Percentiles rank a stretch among this genome's conserved stretches.
Evolutionary conservation across 2,797 vertebrate species (phyloP).

Genomic region (Centroberyx gerrardi): DNA sequence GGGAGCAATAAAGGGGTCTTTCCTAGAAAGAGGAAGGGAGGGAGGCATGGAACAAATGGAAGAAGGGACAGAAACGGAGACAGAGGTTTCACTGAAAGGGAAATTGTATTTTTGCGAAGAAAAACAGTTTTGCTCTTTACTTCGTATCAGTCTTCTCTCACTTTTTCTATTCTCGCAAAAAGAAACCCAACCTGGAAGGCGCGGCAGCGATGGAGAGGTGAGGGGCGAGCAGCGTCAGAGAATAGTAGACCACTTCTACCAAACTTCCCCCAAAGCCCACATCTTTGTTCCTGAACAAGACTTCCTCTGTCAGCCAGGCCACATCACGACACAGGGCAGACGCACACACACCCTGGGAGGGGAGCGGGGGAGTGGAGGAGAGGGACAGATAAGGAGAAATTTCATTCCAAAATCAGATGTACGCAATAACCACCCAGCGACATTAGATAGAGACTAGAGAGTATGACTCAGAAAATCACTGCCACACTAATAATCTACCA

Average conservation of each 20-base stretch:
- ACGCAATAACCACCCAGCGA: constrained; percentile 60
- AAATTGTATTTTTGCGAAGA: constrained; percentile 45
- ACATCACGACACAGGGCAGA: constrained; percentile 89
- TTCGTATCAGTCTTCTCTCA: not conserved
- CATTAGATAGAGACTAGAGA: constrained; percentile 45
- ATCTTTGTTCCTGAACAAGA: constrained; percentile 88
- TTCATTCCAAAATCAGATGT: constrained; percentile 37
- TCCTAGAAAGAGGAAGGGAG: constrained; percentile 46
- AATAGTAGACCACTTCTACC: constrained; percentile 80
- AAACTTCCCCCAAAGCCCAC: constrained; percentile 91
- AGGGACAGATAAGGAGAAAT: constrained; percentile 7
- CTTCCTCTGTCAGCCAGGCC: constrained; percentile 90
- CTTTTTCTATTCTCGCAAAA: constrained; percentile 34
- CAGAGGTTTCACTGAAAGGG: constrained; percentile 23
- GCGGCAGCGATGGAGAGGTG: constrained; percentile 76
- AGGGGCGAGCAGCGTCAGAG: constrained; percentile 84
- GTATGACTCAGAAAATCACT: constrained; percentile 68
- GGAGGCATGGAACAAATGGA: constrained; percentile 8
- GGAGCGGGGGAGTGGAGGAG: constrained; percentile 14
- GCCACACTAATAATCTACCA: constrained; percentile 56
- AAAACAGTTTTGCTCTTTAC: not conserved
- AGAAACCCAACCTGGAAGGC: constrained; percentile 70
- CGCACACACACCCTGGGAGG: constrained; percentile 84
- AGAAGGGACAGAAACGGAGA: constrained; percentile 13
- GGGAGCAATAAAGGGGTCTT: constrained; percentile 80